Percentiles rank a stretch among this genome's conserved stretches.
These are phyloP conservation scores for Adelphocoris suturalis DNA, from an alignment of 2,888 invertebrate species.

Conservation along the genomic window DNA sequence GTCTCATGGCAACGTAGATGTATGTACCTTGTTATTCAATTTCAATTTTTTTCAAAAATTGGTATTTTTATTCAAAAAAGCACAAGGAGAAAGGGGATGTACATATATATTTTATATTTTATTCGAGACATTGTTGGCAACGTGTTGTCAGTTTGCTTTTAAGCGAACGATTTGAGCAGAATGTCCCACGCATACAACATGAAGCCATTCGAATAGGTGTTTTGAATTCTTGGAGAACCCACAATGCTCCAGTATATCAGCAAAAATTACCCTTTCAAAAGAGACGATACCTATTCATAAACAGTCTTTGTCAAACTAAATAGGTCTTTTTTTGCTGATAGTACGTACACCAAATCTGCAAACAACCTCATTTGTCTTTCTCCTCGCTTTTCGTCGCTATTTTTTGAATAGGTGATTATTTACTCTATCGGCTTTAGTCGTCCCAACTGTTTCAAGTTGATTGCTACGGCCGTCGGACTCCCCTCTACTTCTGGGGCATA, in stretches of 20 bases:
- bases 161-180: no score
- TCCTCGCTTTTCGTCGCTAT: neutral
- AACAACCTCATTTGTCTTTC: slow-evolving; percentile 20
- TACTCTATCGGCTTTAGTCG: neutral
- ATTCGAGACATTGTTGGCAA: no score
- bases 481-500: neutral
- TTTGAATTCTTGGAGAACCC: neutral
- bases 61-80: no score
- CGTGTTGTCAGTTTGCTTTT: no score
- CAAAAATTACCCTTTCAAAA: slow-evolving; percentile 29
- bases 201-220: no score
- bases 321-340: neutral
- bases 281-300: neutral
- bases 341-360: neutral
- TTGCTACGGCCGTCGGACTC: neutral
- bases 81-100: no score
- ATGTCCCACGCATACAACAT: no score
- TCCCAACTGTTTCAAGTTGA: neutral
- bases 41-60: no score
- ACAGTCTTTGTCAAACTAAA: neutral
- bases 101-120: no score
- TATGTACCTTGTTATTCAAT: no score
- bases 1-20: no score
- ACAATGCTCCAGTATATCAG: neutral
- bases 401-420: neutral